Conservation (phyloP, 2,113 vertebrate species). For the Buteo buteo region DNA sequence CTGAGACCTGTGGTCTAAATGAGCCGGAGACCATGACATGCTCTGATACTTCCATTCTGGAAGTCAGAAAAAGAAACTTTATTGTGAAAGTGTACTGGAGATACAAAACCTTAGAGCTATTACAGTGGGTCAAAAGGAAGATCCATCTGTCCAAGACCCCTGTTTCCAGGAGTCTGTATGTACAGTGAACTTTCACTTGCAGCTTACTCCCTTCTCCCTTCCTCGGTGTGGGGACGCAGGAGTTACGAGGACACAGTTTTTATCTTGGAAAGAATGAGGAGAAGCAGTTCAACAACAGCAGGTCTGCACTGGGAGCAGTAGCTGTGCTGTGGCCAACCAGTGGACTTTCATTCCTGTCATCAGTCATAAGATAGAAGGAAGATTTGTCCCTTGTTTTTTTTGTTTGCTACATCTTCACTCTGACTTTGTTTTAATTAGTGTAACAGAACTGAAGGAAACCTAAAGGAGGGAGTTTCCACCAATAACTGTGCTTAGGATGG, state of each 20-base stretch:
- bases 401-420: neutral
- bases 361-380: neutral
- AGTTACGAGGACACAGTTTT: neutral
- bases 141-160: neutral
- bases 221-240: neutral
- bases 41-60: neutral
- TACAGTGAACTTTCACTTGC: no score
- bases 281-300: neutral
- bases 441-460: neutral
- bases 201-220: neutral
- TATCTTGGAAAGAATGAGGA: neutral
- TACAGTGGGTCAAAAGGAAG: neutral
- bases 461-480: neutral
- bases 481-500: neutral
- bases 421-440: neutral
- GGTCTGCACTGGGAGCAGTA: neutral
- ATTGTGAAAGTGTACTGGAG: neutral
- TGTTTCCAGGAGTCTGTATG: neutral
- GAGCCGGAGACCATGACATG: neutral
- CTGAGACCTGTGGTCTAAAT: neutral
- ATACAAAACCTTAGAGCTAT: neutral
- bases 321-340: no score
- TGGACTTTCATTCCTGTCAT: neutral
- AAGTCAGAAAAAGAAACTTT: neutral
- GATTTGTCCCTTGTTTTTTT: neutral